phyloP scores from a whole-genome alignment of 2,113 vertebrate genomes.

The Pelmatolapia mariae region DNA sequence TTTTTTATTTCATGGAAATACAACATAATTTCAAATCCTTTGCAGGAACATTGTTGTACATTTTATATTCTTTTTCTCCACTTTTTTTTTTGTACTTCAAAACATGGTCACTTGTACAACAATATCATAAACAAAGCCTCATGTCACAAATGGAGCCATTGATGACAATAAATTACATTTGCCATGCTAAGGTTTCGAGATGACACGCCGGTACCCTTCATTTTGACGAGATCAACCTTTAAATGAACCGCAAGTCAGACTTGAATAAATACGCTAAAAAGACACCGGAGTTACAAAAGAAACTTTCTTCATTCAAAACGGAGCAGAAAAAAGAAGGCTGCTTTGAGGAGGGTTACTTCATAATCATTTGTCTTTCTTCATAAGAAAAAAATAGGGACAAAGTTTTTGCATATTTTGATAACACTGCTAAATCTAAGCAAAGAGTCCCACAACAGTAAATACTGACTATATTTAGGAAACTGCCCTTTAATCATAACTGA shows the following conservation, averaged over 20 bases:
- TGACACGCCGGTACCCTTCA: conserved; percentile 58
- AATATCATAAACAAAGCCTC: conserved; percentile 78
- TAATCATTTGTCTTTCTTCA: conserved; percentile 28
- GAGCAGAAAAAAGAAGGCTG: conserved; percentile 51
- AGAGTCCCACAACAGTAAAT: conserved; percentile 58
- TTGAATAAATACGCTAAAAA: conserved; percentile 74
- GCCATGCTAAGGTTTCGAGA: conserved; percentile 75
- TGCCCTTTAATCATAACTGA: conserved; percentile 37
- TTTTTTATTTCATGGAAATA: conserved; percentile 83
- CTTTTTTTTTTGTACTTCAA: conserved; percentile 61
- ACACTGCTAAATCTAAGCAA: conserved; percentile 68
- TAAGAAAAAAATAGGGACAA: conserved; percentile 55
- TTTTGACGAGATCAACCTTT: conserved; percentile 63
- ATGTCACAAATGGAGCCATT: conserved; percentile 78
- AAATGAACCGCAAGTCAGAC: conserved; percentile 54
- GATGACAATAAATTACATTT: conserved; percentile 80
- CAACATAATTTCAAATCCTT: conserved; percentile 74
- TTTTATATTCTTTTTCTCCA: conserved; percentile 57
- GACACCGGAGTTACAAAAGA: conserved; percentile 66
- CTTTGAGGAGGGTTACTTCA: conserved; percentile 28
- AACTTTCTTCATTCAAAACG: conserved; percentile 46
- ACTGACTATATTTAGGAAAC: conserved; percentile 64
- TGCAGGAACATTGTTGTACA: conserved; percentile 74
- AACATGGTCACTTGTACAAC: conserved; percentile 80
- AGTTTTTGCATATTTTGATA: conserved; percentile 59